These are phyloP conservation scores for Syrrhaptes paradoxus DNA, from an alignment of 2,113 vertebrate species.

Conservation along the genomic window DNA sequence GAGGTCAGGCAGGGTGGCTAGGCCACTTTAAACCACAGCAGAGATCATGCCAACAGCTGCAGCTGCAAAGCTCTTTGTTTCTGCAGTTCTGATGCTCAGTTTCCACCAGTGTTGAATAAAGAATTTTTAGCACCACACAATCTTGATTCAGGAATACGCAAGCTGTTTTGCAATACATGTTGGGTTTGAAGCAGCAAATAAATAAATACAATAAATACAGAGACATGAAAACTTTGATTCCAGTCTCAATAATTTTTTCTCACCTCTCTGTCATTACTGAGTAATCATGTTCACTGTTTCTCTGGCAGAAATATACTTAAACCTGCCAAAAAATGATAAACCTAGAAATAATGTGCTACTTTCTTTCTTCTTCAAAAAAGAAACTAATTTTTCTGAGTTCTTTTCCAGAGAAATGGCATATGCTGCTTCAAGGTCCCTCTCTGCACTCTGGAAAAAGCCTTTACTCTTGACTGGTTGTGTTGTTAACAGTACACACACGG, in stretches of 20 bases:
- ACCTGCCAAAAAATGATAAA: neutral
- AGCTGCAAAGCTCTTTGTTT: neutral
- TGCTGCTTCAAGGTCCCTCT: neutral
- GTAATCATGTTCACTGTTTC: neutral
- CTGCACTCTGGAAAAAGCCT: neutral
- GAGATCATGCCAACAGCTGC: neutral
- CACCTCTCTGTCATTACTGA: neutral
- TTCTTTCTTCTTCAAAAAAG: neutral
- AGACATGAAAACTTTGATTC: neutral
- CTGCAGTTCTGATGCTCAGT: neutral
- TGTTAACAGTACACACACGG: neutral
- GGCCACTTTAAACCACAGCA: neutral
- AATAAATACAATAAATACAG: neutral
- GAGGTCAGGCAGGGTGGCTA: neutral
- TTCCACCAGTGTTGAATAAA: neutral
- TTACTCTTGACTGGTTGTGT: neutral
- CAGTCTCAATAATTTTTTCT: neutral
- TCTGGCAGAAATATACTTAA: neutral
- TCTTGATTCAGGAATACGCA: neutral
- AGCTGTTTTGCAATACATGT: neutral
- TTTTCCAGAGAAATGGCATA: neutral
- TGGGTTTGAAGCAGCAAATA: neutral
- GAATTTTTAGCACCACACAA: neutral
- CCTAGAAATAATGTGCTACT: neutral
- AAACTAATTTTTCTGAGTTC: neutral